Conservation (phyloP, 2,888 invertebrate species). For the Rhagium mordax region DNA sequence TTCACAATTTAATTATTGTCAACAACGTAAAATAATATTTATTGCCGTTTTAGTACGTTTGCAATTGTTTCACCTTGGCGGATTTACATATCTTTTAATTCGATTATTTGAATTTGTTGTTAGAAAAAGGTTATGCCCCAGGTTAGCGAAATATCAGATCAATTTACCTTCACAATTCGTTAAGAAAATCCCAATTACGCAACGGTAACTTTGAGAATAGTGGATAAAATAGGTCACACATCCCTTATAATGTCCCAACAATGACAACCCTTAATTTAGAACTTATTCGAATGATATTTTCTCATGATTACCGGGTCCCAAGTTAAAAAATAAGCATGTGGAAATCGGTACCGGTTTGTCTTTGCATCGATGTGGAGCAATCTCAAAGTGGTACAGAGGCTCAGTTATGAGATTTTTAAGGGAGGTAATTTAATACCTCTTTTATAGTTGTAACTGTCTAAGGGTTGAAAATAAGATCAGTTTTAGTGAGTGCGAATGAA, state of each 20-base stretch:
- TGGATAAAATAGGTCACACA: slow-evolving; percentile 62
- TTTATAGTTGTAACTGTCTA: slow-evolving; percentile 69
- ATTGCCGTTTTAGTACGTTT: slow-evolving; percentile 3
- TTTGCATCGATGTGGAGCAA: slow-evolving; percentile 29
- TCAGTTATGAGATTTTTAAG: slow-evolving; percentile 66
- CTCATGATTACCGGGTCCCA: slow-evolving; percentile 61
- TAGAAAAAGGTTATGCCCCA: neutral
- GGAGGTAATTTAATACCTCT: slow-evolving; percentile 70
- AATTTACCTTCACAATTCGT: slow-evolving; percentile 55
- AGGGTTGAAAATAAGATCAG: slow-evolving; percentile 67
- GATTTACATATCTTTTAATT: neutral
- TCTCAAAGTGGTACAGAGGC: slow-evolving; percentile 61
- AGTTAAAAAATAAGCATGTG: slow-evolving; percentile 36
- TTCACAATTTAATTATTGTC: slow-evolving; percentile 5
- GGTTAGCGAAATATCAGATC: slow-evolving; percentile 43
- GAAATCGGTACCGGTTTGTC: slow-evolving; percentile 37
- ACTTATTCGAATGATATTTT: slow-evolving; percentile 69
- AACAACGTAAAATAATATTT: slow-evolving; percentile 23
- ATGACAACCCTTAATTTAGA: slow-evolving; percentile 70
- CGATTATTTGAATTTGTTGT: neutral
- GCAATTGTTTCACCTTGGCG: neutral
- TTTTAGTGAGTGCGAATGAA: slow-evolving; percentile 62
- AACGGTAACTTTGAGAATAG: slow-evolving; percentile 56
- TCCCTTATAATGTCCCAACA: slow-evolving; percentile 62
- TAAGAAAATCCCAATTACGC: slow-evolving; percentile 59